Evolutionary conservation across 2,888 invertebrate species (phyloP).

Genomic region (Hofmannophila pseudospretella): DNA sequence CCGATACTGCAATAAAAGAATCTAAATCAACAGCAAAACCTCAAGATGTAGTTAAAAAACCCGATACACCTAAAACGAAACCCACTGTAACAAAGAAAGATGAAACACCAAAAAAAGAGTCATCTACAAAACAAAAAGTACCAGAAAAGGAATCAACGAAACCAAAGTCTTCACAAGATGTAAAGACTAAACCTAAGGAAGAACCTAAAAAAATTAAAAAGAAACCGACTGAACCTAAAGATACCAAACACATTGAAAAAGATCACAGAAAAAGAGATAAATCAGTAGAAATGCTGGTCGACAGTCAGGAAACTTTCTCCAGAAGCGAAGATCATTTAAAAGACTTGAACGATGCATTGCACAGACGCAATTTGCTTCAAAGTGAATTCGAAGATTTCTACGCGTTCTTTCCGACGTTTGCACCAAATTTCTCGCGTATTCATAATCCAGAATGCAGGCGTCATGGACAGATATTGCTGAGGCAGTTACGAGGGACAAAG

Average conservation of each 20-base stretch:
- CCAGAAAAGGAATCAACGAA: conserved; percentile 7
- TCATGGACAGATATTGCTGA: conserved; percentile 82
- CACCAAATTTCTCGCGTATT: conserved; percentile 81
- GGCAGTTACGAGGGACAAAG: conserved; percentile 82
- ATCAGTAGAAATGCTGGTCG: conserved; percentile 26
- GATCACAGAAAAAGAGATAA: conserved; percentile 23
- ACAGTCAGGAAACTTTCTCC: conserved; percentile 30
- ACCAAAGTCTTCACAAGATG: conserved; percentile 1
- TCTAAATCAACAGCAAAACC: conserved; percentile 5
- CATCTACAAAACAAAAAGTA: conserved; percentile 13
- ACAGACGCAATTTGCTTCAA: conserved; percentile 61
- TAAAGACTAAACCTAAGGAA: conserved; percentile 10
- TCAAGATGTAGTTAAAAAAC: conserved; percentile 13
- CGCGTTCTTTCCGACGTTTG: conserved; percentile 82
- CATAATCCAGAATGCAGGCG: conserved; percentile 81
- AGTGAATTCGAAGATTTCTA: conserved; percentile 80
- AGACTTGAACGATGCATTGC: conserved; percentile 55
- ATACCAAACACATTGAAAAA: conserved; percentile 23
- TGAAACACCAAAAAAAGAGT: conserved; percentile 3
- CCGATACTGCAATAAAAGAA: conserved; percentile 10
- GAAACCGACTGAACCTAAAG: conserved; percentile 20
- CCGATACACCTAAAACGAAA: conserved; percentile 9
- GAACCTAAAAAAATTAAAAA: conserved; percentile 15
- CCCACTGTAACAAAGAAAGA: conserved; percentile 8
- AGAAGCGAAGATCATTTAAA: conserved; percentile 44